Conservation (phyloP, 2,888 invertebrate species). For the Octodonta nipae region DNA sequence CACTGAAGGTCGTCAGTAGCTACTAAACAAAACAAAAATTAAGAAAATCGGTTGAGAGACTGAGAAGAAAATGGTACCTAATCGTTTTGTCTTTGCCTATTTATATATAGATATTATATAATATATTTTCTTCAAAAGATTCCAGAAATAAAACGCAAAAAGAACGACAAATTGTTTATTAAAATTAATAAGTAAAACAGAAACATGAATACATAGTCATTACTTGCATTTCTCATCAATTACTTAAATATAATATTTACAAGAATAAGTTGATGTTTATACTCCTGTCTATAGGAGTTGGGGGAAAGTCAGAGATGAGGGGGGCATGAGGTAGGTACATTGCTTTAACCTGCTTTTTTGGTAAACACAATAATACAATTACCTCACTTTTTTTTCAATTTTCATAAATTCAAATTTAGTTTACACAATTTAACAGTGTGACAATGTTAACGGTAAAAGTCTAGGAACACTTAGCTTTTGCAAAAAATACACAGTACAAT, state of each 20-base stretch:
- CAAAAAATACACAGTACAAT: constrained; percentile 15
- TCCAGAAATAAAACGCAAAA: constrained; percentile 10
- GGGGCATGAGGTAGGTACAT: too few relatives aligned
- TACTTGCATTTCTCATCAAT: constrained; percentile 31
- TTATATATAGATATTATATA: too few relatives aligned
- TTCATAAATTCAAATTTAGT: constrained; percentile 15
- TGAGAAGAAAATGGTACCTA: too few relatives aligned
- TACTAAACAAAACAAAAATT: too few relatives aligned
- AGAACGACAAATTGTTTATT: constrained; percentile 39
- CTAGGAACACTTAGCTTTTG: constrained; percentile 26
- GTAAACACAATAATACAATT: too few relatives aligned
- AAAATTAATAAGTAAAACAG: constrained; percentile 40
- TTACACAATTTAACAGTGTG: constrained; percentile 26
- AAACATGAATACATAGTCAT: constrained; percentile 37
- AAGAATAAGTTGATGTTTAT: constrained; percentile 29
- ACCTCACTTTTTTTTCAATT: constrained; percentile 23
- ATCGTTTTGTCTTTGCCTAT: too few relatives aligned
- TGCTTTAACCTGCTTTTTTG: too few relatives aligned
- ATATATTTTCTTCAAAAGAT: too few relatives aligned
- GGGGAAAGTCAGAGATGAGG: constrained; percentile 21
- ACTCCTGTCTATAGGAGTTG: constrained; percentile 30
- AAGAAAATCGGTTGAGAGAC: too few relatives aligned
- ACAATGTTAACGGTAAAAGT: constrained; percentile 33
- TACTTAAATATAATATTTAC: constrained; percentile 35
- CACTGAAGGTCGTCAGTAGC: too few relatives aligned